Percentiles rank a stretch among this genome's conserved stretches.
Evolutionary conservation across 2,113 vertebrate genomes (phyloP).

Genomic region (Eupsittula cactorum): DNA sequence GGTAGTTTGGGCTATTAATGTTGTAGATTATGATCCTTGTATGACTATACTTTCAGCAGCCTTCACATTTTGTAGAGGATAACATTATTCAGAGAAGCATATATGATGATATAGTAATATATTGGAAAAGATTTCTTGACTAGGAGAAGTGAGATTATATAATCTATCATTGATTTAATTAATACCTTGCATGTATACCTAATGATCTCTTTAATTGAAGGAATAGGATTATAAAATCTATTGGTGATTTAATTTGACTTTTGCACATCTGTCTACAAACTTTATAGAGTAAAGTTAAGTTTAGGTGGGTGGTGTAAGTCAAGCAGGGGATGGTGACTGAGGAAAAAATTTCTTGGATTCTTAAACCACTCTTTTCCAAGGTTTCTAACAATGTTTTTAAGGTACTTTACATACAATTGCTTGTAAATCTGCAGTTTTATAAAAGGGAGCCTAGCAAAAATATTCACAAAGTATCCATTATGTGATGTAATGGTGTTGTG

Average conservation of each 20-base stretch:
- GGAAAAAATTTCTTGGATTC: neutral
- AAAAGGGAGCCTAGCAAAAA: neutral
- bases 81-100: neutral
- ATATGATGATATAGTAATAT: neutral
- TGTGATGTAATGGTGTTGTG: neutral
- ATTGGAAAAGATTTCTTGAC: neutral
- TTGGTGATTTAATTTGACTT: slow-evolving; percentile 4
- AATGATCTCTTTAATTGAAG: neutral
- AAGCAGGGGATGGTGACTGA: neutral
- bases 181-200: neutral
- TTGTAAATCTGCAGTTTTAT: neutral
- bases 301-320: neutral
- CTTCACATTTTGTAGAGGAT: neutral
- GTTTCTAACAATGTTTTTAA: neutral
- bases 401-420: neutral
- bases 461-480: neutral
- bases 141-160: neutral
- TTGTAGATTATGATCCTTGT: neutral
- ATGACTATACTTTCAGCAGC: neutral
- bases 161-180: neutral
- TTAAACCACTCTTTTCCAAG: neutral
- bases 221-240: neutral
- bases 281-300: neutral
- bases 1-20: neutral
- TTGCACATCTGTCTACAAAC: neutral